Evolutionary conservation across 2,888 invertebrate species (phyloP).

Genomic region (Calliscelio sp.): DNA sequence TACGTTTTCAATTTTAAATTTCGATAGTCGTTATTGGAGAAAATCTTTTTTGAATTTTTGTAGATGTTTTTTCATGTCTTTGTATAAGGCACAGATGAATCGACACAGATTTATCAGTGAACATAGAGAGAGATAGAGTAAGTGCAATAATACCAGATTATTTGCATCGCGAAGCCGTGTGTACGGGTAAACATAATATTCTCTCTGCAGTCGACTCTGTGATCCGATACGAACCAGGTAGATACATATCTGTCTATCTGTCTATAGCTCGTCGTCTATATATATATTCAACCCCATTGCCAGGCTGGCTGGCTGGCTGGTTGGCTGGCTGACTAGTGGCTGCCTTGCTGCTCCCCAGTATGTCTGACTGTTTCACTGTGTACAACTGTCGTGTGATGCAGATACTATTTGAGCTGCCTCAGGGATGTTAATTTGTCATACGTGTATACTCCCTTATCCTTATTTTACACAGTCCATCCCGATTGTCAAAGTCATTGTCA

Average conservation of each 20-base stretch:
- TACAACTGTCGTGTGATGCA: conserved; percentile 83
- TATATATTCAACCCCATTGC: conserved; percentile 61
- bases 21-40: conserved; percentile 9
- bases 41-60: conserved; percentile 40
- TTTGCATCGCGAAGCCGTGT: conserved; percentile 85
- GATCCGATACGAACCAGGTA: conserved; percentile 80
- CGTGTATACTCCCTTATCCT: conserved; percentile 77
- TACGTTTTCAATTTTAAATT: conserved; percentile 24
- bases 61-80: conserved; percentile 63
- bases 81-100: conserved; percentile 68
- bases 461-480: conserved; percentile 53
- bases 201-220: conserved; percentile 83
- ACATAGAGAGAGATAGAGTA: conserved; percentile 80
- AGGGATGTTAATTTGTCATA: conserved; percentile 84
- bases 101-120: conserved; percentile 75
- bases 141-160: conserved; percentile 86
- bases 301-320: conserved; percentile 70
- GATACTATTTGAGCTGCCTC: conserved; percentile 85
- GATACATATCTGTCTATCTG: conserved; percentile 77
- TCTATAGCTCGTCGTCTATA: conserved; percentile 70
- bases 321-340: conserved; percentile 67
- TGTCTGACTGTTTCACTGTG: conserved; percentile 77
- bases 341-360: conserved; percentile 73
- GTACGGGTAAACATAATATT: conserved; percentile 84
- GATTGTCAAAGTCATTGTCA: conserved; percentile 40